Base-by-base conservation (phyloP, 2,797 vertebrate genomes). In the Poecilia gillii region DNA sequence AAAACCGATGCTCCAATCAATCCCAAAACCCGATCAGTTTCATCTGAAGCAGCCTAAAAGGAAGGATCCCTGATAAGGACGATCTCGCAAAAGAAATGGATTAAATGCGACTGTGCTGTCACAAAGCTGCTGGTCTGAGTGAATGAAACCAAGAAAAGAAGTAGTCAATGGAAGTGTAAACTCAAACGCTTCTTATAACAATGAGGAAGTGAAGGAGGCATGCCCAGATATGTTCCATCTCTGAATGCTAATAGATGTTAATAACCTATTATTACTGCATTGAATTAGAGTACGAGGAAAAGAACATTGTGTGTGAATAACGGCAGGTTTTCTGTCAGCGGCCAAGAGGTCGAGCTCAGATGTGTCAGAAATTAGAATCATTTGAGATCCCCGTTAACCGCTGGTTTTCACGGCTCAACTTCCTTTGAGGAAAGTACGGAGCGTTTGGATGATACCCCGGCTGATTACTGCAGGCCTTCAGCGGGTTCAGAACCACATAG, bases 1-100 rank as follows among this genome's bases (percentile, higher is more conserved):
- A 78, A 87, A 87, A 75, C 47, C 0, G 81, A 89, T 43, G 74
- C 81, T 12, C 39, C 39, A 4, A 85, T 86, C 75, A 70, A 80
- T 89, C 76, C 4, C 13, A 6, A 41, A n/a, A 77, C 62, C 43
- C 8, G 46, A 79, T 85, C 79, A 0, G 36, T 74, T 82, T 80
- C 36, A 72, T 72, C 66, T 11, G 46, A 47, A 76, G 13, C 0
- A 46, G 6, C 59, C 13, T 14, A 64, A 83, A 86, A 78, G 23
- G 68, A 79, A 68, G 59, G 76, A 81, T 66, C 55, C 72, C 81
- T 2, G 78, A 81, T 77, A 41, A 51, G 36, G 45, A 28, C 51
- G 45, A 64, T 84, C 74, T 59, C 4, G 81, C 84, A 82, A 31
- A 76, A 78, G 59, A 73, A 73, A 39, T 13, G 66, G 75, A 75